Evolutionary conservation across 2,113 vertebrate genomes (phyloP), one percentile per base, ranked within the genome.

Genomic region (Gambusia holbrooki): DNA sequence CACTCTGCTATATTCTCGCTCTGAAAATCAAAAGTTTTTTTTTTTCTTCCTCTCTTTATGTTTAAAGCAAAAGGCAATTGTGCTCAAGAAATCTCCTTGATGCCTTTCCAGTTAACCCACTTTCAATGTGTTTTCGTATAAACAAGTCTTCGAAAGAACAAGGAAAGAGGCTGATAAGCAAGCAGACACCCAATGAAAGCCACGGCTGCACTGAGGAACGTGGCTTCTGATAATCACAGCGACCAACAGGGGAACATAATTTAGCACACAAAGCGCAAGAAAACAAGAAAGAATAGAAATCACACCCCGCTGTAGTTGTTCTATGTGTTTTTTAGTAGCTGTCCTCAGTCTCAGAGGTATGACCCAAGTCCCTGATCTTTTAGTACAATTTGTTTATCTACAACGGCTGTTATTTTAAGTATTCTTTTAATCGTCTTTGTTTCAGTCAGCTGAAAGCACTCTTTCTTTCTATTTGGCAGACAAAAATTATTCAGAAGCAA

Each of bases 71-170:
- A 58, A 92, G 83, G 89, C 91, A 91, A 87, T 92, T 92, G 89
- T 92, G 81, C 91, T 94, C 82, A 93, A 80, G 82, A 88, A 95
- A 89, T 94, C 93, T 94, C 89, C 90, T 94, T 94, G 92, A 94
- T 92, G 93, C 90, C 76, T 81, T 87, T 92, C 93, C 93, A 89
- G 90, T 94, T 94, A 94, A 92, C 94, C 93, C 89, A 92, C 91
- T 93, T 94, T 92, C 88, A 82, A 69, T 89, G 87, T 91, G 84
- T 91, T 91, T 90, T 91, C 84, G 72, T 88, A 87, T 83, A 88
- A 93, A 94, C 87, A 88, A 84, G 84, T 89, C 80, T 87, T 89
- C 62, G 84, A 90, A 86, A 84, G 80, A 80, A 87, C 69, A 82
- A 80, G 65, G 83, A 76, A 51, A 65, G 27, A 66, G 76, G 69